Conservation (phyloP, 2,888 invertebrate genomes). For the Abscondita cerata region DNA sequence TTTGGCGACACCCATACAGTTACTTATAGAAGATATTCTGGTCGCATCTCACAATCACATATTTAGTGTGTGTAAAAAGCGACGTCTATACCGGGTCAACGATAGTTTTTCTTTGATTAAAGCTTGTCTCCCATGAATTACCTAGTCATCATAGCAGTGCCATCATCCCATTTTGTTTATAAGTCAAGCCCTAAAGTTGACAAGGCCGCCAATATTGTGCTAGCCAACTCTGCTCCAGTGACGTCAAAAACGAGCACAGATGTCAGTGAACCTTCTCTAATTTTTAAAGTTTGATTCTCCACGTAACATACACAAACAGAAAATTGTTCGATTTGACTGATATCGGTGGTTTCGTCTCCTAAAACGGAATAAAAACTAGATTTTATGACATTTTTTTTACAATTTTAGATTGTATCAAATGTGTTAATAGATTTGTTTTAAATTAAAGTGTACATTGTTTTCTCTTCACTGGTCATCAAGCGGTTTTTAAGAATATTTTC, state of each 20-base stretch:
- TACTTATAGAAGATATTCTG: background rate
- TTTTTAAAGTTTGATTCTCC: background rate
- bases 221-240: background rate
- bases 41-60: background rate
- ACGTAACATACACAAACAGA: background rate
- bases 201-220: background rate
- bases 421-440: too few species aligned
- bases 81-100: background rate
- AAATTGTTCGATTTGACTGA: background rate
- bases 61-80: background rate
- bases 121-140: background rate
- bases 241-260: background rate
- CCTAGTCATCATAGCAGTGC: background rate
- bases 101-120: too few species aligned
- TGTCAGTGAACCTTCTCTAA: background rate
- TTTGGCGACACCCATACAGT: background rate
- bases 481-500: background rate
- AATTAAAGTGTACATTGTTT: too few species aligned
- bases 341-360: background rate
- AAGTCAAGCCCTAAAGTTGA: background rate
- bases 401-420: background rate
- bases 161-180: too few species aligned
- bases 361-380: background rate
- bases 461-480: too few species aligned
- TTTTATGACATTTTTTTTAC: background rate